Base-by-base conservation (phyloP, 2,113 vertebrate genomes). In the Amphilophus citrinellus region DNA sequence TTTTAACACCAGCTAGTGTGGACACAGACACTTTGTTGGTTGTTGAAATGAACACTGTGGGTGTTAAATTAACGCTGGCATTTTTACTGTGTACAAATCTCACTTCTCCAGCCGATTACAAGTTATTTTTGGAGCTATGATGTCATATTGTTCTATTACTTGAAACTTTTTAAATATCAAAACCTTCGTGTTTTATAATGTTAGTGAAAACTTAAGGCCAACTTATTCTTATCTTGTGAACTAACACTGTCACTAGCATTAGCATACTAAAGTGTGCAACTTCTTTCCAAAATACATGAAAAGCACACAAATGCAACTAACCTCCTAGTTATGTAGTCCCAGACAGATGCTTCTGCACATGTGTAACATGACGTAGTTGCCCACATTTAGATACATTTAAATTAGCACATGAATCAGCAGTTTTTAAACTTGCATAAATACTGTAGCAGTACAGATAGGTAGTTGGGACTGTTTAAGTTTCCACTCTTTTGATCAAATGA, bases 391-490 rank as follows among this genome's bases (percentile, higher is more conserved):
- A 15, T 18, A 2, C 27, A 56, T 56, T 60, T 47, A 18, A 17
- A 58, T 66, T 10, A 71, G 27, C 6, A 77, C 35, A 63, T 3
- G 3, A 10, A 42, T 44, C 59, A 37, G 22, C 56, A 32, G 62
- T 39, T 58, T 80, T 76, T 42, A 11, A 20, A 18, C 17, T 57
- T 24, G 2, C 8, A 11, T 18, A n/a, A 11, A 61, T 3, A 27
- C 17, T 44, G 7, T 4, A 39, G 37, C 39, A 57, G 37, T 18
- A 3, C 14, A 3, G 7, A 24, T 13, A 22, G 10, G 20, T 0
- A 3, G 17, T 32, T 15, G 0, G 0, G 27, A 59, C 3, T 0
- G 24, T 68, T 47, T 80, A 13, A 62, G 17, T 68, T 65, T 17
- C 42, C n/a, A 30, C 22, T 59, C 18, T 78, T 66, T 68, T 1